Conservation (phyloP, 2,888 invertebrate genomes). For the Conchocele bisecta region DNA sequence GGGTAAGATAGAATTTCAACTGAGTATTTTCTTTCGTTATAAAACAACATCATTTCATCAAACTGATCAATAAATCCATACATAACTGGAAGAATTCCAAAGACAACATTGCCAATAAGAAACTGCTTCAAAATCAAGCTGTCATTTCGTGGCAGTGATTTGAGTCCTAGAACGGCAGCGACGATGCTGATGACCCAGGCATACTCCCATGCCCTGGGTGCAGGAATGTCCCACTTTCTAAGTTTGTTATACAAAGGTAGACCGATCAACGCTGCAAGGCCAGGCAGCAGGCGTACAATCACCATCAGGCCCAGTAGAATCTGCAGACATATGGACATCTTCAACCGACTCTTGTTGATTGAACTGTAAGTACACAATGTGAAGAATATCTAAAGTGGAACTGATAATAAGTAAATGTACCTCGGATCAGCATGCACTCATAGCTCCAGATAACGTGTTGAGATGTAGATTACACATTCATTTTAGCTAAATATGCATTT, state of each 20-base stretch:
- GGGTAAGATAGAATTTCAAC: constrained; percentile 87
- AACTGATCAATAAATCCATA: constrained; percentile 93
- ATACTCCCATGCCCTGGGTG: constrained; percentile 96
- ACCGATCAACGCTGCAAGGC: constrained; percentile 95
- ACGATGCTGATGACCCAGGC: constrained; percentile 94
- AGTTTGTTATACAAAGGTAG: constrained; percentile 94
- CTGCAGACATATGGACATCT: constrained; percentile 97
- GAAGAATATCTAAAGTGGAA: neutral
- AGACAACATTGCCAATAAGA: constrained; percentile 88
- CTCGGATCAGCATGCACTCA: neutral
- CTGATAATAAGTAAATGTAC: neutral
- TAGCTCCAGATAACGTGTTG: no score
- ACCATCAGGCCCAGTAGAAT: constrained; percentile 94
- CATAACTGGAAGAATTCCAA: constrained; percentile 91
- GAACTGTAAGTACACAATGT: constrained; percentile 88
- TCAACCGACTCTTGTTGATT: constrained; percentile 96
- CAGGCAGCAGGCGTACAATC: constrained; percentile 95
- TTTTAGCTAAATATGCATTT: no score
- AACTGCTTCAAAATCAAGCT: constrained; percentile 83
- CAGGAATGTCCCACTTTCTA: constrained; percentile 92
- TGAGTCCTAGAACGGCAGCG: constrained; percentile 92
- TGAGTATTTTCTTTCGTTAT: constrained; percentile 87
- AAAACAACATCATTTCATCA: constrained; percentile 91
- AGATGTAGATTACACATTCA: no score
- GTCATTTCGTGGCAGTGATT: constrained; percentile 93